Evolutionary conservation across 64 coral and sea anemone genomes (phyloP), one percentile per base, ranked within the genome.

Genomic region (Montipora cactus): DNA sequence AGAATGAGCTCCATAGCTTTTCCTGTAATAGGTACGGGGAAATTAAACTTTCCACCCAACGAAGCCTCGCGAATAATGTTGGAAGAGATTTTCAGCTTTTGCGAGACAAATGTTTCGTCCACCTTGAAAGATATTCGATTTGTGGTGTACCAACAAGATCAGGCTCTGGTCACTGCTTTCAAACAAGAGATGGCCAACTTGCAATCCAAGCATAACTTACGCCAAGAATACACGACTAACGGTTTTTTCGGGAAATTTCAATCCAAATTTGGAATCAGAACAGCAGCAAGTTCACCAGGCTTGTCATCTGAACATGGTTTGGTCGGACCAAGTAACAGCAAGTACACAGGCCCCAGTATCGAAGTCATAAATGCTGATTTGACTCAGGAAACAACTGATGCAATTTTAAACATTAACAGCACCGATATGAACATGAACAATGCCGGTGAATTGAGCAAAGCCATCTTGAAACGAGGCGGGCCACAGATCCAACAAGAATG

Each of bases 351-450:
- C 49, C 15, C 49, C 64, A 70, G 76, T 81, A 22, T 81, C 13
- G n/a, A 81, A 57, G 48, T 94, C 46, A 49, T 90, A 64, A 88
- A 91, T 23, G 95, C 89, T 15, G 92, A 97, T 68, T 77, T 97
- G 16, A 79, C 88, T 5, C 20, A 92, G 19, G 92, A 97, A 52
- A 72, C 61, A n/a, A 89, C 83, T 46, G 95, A 97, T 58, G 92
- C 93, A 37, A 97, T 97, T 64, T 74, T 97, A 3, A 97, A 97
- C 44, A 81, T 97, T 14, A 94, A 49, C 49, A 74, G 95, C 47
- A 71, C 82, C 20, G 58, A 91, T 50, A 94, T 97, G 95, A 74
- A 84, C 44, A 88, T 97, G 95, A 61, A 83, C 20, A 91, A 88
- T 3, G 95, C 95, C 37, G 95, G 92, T 1, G 92, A 76, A 12